These are phyloP conservation scores for Crenuchus spilurus DNA, from an alignment of 2,797 vertebrate species.

Conservation along the genomic window DNA sequence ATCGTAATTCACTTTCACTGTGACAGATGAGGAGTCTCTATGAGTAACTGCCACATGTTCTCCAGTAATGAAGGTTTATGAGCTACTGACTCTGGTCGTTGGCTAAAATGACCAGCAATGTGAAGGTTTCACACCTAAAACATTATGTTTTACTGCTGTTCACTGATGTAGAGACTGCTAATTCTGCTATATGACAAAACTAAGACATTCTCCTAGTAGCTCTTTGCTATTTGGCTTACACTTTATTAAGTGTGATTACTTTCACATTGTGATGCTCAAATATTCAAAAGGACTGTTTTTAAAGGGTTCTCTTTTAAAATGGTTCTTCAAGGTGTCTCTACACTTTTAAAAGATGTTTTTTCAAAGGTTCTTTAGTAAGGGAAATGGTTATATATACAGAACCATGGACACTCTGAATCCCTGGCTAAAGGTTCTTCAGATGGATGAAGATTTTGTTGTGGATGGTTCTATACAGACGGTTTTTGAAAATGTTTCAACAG, in stretches of 20 bases:
- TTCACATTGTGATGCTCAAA: too few species aligned
- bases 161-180: background rate
- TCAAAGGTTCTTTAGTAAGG: too few species aligned
- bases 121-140: background rate
- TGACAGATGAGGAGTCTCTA: background rate
- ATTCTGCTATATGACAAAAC: background rate
- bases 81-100: constrained; percentile 19
- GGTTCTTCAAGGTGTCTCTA: too few species aligned
- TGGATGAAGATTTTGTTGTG: too few species aligned
- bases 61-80: constrained; percentile 20
- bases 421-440: too few species aligned
- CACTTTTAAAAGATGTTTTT: too few species aligned
- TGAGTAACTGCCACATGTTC: constrained; percentile 20
- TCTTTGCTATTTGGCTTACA: background rate
- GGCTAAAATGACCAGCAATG: background rate
- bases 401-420: too few species aligned
- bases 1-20: constrained; percentile 10
- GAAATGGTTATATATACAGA: too few species aligned
- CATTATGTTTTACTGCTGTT: constrained; percentile 2
- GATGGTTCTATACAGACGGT: too few species aligned
- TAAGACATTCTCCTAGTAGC: background rate
- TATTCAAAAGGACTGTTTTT: too few species aligned
- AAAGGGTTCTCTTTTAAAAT: too few species aligned
- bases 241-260: constrained; percentile 2
- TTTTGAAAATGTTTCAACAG: too few species aligned